Percentiles rank a stretch among this genome's conserved stretches.
Conservation (phyloP, 2,113 vertebrate species). For the Poecile atricapillus region DNA sequence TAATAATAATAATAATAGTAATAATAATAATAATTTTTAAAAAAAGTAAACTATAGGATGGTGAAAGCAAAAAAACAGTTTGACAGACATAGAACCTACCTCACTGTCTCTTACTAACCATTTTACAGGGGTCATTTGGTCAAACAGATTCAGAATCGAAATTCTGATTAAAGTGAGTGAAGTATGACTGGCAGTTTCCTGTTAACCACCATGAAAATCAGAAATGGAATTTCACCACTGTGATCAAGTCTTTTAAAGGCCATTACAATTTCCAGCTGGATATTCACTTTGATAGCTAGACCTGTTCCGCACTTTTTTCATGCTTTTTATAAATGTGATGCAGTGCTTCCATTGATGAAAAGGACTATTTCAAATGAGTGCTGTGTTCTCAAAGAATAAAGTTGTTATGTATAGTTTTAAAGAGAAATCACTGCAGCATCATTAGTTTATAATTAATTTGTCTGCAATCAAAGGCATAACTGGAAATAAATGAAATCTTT, state of each 20-base stretch:
- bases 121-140: not conserved
- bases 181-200: not conserved
- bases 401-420: not conserved
- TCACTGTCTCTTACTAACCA: not conserved
- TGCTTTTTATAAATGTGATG: not conserved
- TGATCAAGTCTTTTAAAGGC: not conserved
- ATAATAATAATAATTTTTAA: not conserved
- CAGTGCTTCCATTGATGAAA: not conserved
- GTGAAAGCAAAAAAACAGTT: not conserved
- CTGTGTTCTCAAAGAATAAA: not conserved
- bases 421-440: not conserved
- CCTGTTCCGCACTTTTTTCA: not conserved
- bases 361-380: not conserved
- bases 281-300: not conserved
- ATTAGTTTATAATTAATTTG: not conserved
- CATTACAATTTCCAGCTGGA: not conserved
- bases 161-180: not conserved
- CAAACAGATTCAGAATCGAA: not conserved
- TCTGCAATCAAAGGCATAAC: not conserved
- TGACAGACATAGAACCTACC: not conserved
- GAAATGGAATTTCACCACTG: not conserved
- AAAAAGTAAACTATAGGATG: not conserved
- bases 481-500: not conserved
- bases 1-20: not conserved
- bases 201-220: not conserved